Evolutionary conservation across 2,797 vertebrate genomes (phyloP).

Genomic region (Chelmon rostratus): DNA sequence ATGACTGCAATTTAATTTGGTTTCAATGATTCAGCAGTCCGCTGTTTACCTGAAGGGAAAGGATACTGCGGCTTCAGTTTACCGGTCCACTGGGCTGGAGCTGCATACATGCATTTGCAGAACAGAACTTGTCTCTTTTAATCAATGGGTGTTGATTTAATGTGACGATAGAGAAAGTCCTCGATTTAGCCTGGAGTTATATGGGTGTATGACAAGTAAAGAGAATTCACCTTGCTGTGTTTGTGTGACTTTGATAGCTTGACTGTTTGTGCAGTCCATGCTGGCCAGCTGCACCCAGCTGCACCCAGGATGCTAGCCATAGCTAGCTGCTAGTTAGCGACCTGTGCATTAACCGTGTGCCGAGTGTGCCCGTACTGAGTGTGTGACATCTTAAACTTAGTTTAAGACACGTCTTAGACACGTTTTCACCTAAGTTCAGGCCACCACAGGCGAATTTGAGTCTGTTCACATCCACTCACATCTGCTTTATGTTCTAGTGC

Average conservation of each 20-base stretch:
- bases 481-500: background rate
- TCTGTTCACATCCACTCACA: background rate
- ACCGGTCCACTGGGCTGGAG: conserved; percentile 47
- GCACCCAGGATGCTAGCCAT: background rate
- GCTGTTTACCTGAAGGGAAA: conserved; percentile 64
- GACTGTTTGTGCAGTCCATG: background rate
- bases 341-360: no score
- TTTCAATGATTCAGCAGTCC: conserved; percentile 63
- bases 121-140: conserved; percentile 47
- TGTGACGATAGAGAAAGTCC: conserved; percentile 5
- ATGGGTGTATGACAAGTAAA: background rate
- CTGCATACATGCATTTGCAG: conserved; percentile 35
- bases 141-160: conserved; percentile 54
- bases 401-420: no score
- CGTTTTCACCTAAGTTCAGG: no score
- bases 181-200: conserved; percentile 18
- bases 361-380: no score
- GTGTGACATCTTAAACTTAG: background rate
- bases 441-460: background rate
- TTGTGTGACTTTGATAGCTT: background rate
- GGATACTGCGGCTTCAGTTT: conserved; percentile 52
- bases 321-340: background rate
- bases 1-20: conserved; percentile 69
- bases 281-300: no score
- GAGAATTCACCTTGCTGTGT: background rate